Evolutionary conservation across 2,888 invertebrate species (phyloP), one percentile per base, ranked within the genome.

Genomic region (Thereva nobilitata): DNA sequence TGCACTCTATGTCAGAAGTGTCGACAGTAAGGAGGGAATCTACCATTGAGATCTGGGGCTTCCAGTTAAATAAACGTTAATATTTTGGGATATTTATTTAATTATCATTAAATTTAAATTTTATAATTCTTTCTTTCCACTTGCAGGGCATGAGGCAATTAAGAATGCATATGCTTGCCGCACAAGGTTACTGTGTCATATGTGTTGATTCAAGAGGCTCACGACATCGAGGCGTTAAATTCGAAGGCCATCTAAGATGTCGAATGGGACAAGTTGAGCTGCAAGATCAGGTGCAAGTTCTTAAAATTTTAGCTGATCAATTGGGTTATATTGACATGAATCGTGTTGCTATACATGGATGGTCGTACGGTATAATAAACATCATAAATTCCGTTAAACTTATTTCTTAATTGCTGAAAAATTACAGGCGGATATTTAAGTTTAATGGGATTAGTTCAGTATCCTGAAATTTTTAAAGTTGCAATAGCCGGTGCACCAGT

Each of bases 401-500:
- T 56, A 6, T 8, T 42, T 55, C 4, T 55, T 38, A 40, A 4
- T 35, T 34, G 4, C n/a, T 66, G 52, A 5, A 59, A 67, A 53
- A 50, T 50, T 50, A 0, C 75, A 89, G 89, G 89, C 49, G 99
- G 98, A 38, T 99, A 98, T 83, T 85, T 99, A 44, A 94, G 97
- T 69, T 86, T 99, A 38, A 93, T 97, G 87, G 97, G 93, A 1
- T 83, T 99, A 52, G 93, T 93, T 68, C 95, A 96, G 71, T 88
- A 93, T 77, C 95, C 97, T 0, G 90, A 95, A 75, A 84, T 96
- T 70, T 98, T 97, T 83, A 95, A 95, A 84, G 90, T 95, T 74
- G 93, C 96, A 70, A 91, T 97, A 71, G 97, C 97, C 56, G 98
- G 97, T 63, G 98, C 98, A 8, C 98, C 98, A 0, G 98, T 99